These are phyloP conservation scores for Delichon dasypus DNA, from an alignment of 2,797 vertebrate species.

Conservation along the genomic window DNA sequence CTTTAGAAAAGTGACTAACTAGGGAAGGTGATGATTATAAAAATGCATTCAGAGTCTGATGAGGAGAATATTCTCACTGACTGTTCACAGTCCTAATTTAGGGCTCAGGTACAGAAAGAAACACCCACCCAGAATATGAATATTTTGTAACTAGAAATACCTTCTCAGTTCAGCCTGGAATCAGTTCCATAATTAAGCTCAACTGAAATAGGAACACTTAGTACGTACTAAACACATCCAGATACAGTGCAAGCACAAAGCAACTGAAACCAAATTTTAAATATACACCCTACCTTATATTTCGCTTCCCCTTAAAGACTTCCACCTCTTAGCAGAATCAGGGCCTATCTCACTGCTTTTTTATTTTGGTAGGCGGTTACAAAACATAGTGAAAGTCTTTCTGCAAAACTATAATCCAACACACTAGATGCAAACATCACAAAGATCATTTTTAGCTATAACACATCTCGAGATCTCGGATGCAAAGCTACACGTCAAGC, in stretches of 20 bases:
- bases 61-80: not conserved
- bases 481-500: not conserved
- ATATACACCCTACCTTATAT: not conserved
- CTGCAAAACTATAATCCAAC: not conserved
- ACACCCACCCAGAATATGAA: not conserved
- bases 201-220: not conserved
- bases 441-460: not conserved
- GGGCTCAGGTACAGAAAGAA: not conserved
- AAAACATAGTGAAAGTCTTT: not conserved
- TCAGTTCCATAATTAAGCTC: not conserved
- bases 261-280: conserved; percentile 6
- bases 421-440: not conserved
- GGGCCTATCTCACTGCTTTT: conserved; percentile 12
- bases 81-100: not conserved
- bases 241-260: not conserved
- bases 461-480: not conserved
- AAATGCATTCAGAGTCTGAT: not conserved
- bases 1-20: not conserved
- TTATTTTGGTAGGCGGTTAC: not conserved
- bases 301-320: not conserved
- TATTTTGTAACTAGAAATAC: not conserved
- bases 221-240: not conserved
- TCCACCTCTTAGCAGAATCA: not conserved
- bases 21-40: not conserved
- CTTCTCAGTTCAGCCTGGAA: conserved; percentile 11